Evolutionary conservation across 2,888 invertebrate genomes (phyloP), one percentile per base, ranked within the genome.

Genomic region (Catocala nupta): DNA sequence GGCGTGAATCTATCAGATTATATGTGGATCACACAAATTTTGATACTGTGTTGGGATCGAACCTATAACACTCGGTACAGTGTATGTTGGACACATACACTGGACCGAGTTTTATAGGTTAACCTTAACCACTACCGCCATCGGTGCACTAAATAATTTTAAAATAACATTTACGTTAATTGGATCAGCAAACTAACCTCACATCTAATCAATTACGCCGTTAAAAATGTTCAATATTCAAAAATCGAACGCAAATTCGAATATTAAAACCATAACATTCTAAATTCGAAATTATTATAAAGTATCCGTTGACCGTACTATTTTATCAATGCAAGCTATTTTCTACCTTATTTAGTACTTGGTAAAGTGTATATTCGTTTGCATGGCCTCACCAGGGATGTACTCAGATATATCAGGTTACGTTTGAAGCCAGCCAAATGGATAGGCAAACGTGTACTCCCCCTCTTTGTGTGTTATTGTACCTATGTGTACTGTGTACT

Each of bases 381-480:
- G 58, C 49, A 5, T 25, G 25, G 55, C 12, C 12, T 56, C 60
- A 55, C 65, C 77, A 81, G 80, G 78, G 82, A 81, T 81, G 78
- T 80, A 82, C 74, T 77, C 59, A 39, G 63, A 59, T 68, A 67
- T 89, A 87, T 91, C 89, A 68, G 55, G 83, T 91, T 90, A 81
- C 88, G 63, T 55, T 73, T 62, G 86, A 85, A 90, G 85, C 89
- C 90, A 80, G 79, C 84, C 84, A 88, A 90, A 90, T 90, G 90
- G 90, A 85, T 90, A 88, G 83, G 82, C 87, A 90, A 90, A 89
- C 86, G 81, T 77, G 70, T 70, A 70, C 76, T 71, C 78, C 80
- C 68, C 82, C 78, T 75, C 70, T 75, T 75, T 76, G 70, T 78
- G 76, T 74, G 66, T 62, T 74, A 62, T 71, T 70, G 66, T 71